Percentiles rank a stretch among this genome's conserved stretches.
phyloP scores from a whole-genome alignment of 2,113 vertebrate species.

The Dolichotis patagonum region DNA sequence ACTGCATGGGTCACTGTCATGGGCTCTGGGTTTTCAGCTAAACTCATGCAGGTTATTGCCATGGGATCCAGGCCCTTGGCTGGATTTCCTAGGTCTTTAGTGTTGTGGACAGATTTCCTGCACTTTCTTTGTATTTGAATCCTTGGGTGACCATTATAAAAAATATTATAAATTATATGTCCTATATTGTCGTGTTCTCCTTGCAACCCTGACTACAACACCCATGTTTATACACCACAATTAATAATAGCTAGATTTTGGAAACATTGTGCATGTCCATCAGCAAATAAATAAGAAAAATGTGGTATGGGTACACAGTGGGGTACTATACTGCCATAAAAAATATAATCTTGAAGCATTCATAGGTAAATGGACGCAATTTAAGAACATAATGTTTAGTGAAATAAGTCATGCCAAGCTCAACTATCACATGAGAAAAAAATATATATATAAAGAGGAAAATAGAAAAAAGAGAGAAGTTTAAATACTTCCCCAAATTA shows the following conservation, averaged over 20 bases:
- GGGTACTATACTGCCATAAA: neutral
- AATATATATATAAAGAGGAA: neutral
- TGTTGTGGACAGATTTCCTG: too few species aligned
- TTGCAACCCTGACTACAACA: too few species aligned
- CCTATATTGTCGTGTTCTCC: too few species aligned
- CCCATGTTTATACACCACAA: neutral
- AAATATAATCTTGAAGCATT: neutral
- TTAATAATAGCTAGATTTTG: neutral
- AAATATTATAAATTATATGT: too few species aligned
- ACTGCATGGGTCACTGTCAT: too few species aligned
- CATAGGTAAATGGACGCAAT: neutral
- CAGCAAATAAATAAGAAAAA: neutral
- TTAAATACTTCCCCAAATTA: neutral
- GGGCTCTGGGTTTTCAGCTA: too few species aligned
- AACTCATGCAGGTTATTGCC: too few species aligned
- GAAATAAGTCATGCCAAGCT: neutral
- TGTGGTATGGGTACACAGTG: neutral
- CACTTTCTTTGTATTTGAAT: too few species aligned
- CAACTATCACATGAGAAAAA: neutral
- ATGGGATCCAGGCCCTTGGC: too few species aligned
- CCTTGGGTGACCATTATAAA: too few species aligned
- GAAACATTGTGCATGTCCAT: neutral
- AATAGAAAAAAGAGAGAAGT: neutral
- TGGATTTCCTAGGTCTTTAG: too few species aligned
- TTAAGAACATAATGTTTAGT: neutral